These are phyloP conservation scores for Tangara arthus DNA, from an alignment of 2,797 vertebrate genomes.

Conservation along the genomic window DNA sequence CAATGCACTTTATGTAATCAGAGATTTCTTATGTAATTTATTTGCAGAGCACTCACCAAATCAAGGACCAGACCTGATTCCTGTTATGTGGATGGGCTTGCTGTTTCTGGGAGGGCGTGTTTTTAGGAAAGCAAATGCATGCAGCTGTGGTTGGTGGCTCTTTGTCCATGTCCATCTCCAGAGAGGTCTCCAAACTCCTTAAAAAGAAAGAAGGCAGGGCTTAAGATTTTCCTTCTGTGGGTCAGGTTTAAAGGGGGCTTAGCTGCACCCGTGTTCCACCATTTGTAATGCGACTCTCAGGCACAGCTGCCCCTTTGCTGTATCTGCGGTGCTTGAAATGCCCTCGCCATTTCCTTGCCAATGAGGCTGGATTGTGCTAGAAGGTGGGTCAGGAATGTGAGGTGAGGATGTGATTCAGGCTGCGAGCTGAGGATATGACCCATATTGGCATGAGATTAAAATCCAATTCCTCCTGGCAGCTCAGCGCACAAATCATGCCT, in stretches of 20 bases:
- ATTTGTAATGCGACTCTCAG: not conserved
- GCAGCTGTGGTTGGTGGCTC: not conserved
- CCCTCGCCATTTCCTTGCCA: not conserved
- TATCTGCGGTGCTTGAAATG: not conserved
- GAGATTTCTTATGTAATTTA: slow-evolving; percentile 33
- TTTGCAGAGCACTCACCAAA: not conserved
- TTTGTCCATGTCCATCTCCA: not conserved
- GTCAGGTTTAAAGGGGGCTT: not conserved
- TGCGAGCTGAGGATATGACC: not conserved
- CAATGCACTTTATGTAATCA: slow-evolving; percentile 40
- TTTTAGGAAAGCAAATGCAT: not conserved
- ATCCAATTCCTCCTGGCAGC: not conserved
- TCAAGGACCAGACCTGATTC: not conserved
- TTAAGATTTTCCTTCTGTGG: not conserved
- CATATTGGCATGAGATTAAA: not conserved
- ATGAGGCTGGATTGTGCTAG: not conserved
- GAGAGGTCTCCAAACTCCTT: not conserved
- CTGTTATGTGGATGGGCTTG: not conserved
- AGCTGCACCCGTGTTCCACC: accelerated
- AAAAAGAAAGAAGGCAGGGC: not conserved
- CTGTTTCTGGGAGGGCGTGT: not conserved
- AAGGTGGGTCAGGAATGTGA: slow-evolving; percentile 2
- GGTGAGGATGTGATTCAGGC: not conserved
- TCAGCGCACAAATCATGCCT: not conserved
- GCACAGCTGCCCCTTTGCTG: not conserved